phyloP scores from a whole-genome alignment of 23 tunicate species.

The Ascidia mentula region DNA sequence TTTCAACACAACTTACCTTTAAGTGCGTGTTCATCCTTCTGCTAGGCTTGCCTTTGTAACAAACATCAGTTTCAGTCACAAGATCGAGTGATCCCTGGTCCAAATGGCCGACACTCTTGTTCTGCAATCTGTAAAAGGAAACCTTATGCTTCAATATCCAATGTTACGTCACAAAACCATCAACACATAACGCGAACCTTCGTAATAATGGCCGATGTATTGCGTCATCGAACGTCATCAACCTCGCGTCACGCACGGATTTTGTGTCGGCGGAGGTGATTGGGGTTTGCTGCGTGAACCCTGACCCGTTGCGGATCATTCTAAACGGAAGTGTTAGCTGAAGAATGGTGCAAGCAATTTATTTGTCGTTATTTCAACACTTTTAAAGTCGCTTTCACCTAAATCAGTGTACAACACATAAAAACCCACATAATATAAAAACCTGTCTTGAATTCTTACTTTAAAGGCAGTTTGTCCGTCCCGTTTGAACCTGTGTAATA shows the following conservation, averaged over 20 bases:
- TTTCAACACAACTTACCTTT: slow-evolving; percentile 55
- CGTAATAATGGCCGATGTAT: slow-evolving; percentile 42
- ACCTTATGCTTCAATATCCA: neutral
- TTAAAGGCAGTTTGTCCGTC: slow-evolving; percentile 47
- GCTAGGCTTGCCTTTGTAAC: slow-evolving; percentile 52
- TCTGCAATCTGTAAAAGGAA: slow-evolving; percentile 33
- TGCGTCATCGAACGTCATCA: slow-evolving; percentile 25
- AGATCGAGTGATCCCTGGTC: slow-evolving; percentile 60
- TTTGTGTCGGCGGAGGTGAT: slow-evolving; percentile 40
- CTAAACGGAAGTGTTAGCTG: too few relatives aligned
- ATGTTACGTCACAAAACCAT: neutral
- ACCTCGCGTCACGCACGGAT: slow-evolving; percentile 30
- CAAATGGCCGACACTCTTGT: slow-evolving; percentile 58
- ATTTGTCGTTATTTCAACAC: too few relatives aligned
- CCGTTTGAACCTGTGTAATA: slow-evolving; percentile 54
- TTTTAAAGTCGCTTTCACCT: too few relatives aligned
- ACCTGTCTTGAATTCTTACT: too few relatives aligned
- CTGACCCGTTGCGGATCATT: slow-evolving; percentile 33
- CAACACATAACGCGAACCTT: neutral
- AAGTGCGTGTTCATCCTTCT: slow-evolving; percentile 34
- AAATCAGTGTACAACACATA: too few relatives aligned
- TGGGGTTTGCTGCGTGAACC: slow-evolving; percentile 49
- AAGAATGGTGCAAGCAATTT: too few relatives aligned
- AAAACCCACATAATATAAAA: too few relatives aligned
- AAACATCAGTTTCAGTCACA: slow-evolving; percentile 38